These are phyloP conservation scores for Zaprionus ornatus DNA, from an alignment of 1,140 invertebrate genomes.

Conservation along the genomic window DNA sequence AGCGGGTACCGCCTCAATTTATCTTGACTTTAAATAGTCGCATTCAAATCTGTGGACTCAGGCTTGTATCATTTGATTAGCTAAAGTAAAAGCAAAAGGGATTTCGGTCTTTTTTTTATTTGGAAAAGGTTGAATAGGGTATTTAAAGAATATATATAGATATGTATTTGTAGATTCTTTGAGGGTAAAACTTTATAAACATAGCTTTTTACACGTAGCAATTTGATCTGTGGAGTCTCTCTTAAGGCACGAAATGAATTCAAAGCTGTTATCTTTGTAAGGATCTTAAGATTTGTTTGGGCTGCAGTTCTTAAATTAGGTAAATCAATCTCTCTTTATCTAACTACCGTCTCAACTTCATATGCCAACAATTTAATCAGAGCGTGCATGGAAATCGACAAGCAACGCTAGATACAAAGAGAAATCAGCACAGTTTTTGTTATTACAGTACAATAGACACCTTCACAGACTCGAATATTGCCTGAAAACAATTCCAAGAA, in stretches of 20 bases:
- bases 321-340: background rate
- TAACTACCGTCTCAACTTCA: background rate
- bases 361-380: no score
- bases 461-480: conserved; percentile 23
- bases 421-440: conserved; percentile 27
- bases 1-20: conserved; percentile 9
- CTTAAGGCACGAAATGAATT: no score
- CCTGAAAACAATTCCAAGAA: conserved; percentile 8
- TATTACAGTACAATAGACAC: no score
- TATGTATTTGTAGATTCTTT: no score
- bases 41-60: conserved; percentile 3
- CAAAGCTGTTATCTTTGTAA: no score
- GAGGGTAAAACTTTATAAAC: no score
- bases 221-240: no score
- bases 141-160: no score
- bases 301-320: background rate
- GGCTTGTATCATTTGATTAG: background rate
- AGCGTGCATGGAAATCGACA: no score
- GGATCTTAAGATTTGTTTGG: no score
- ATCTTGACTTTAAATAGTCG: conserved; percentile 7
- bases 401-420: conserved; percentile 10
- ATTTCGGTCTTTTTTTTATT: background rate
- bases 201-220: no score
- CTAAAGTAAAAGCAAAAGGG: background rate
- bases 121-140: no score